Evolutionary conservation across 2,113 vertebrate species (phyloP), one percentile per base, ranked within the genome.

Genomic region (Psephotus haematonotus): DNA sequence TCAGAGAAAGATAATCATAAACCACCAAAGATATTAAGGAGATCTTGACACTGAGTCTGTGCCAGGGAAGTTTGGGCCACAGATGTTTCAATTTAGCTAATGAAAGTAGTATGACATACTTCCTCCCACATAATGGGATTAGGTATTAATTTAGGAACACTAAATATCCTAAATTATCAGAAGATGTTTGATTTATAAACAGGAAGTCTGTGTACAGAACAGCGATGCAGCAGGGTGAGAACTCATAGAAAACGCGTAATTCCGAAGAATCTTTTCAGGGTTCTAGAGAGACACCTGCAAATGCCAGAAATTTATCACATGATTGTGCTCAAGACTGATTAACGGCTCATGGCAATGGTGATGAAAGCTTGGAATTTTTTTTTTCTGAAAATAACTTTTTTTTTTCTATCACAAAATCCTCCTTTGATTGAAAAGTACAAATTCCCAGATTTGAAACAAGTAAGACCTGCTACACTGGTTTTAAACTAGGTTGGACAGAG

Each of bases 41-140:
- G 20, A 85, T 85, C 83, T 87, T 69, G 78, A 92, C 70, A 82
- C 57, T 47, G 67, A 76, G 19, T 62, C 60, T 7, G 57, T 63
- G n/a, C 37, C 60, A 80, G 60, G 22, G 25, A 86, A 59, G 11
- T 85, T 80, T 65, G 63, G 47, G 50, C 15, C 27, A 86, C 67
- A 94, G 47, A 93, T 72, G 88, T 86, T 94, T 88, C 55, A 69
- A 49, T 85, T 92, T 88, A 88, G 49, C 83, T 94, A 90, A 83
- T 88, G 37, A 76, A 94, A 93, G 53, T 65, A 69, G 28, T 37
- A 80, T 90, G 82, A 93, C 71, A 95, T 37, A 92, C n/a, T 90
- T 94, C 88, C 52, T 90, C 63, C 65, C n/a, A 67, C 37, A 59
- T 63, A 93, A 82, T 57, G 71, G 71, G 72, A 95, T 86, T 82